Evolutionary conservation across 2,113 vertebrate genomes (phyloP).

Genomic region (Naja naja): DNA sequence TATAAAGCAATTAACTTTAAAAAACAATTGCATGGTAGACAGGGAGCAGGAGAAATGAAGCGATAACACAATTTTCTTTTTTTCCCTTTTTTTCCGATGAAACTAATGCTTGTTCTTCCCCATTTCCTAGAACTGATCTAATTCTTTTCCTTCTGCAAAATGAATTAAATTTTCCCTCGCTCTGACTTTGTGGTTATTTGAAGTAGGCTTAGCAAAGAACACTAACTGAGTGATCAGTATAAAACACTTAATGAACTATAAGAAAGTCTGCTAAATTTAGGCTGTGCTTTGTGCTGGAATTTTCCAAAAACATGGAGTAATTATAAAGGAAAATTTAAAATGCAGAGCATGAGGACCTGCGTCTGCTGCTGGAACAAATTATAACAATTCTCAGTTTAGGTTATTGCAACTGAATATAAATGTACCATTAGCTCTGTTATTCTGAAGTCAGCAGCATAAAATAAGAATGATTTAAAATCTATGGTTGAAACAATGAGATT

Average conservation of each 20-base stretch:
- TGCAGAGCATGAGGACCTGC: not conserved
- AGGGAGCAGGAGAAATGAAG: not conserved
- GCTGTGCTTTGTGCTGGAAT: not conserved
- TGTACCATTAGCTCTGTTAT: slow-evolving; percentile 9
- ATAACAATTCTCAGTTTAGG: not conserved
- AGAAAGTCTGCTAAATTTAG: not conserved
- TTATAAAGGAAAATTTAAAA: slow-evolving; percentile 8
- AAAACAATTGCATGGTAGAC: not conserved
- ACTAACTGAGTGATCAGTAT: not conserved
- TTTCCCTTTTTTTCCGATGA: not conserved
- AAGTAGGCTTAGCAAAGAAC: not conserved
- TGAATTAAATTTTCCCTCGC: not conserved
- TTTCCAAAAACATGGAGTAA: not conserved
- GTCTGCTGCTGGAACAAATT: slow-evolving; percentile 10
- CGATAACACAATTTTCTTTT: not conserved
- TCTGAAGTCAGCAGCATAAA: not conserved
- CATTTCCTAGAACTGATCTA: not conserved
- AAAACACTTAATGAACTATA: not conserved
- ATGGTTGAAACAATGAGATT: not conserved
- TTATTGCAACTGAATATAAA: slow-evolving; percentile 15
- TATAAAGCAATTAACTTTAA: not conserved
- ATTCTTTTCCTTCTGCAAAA: not conserved
- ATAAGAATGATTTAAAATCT: not conserved
- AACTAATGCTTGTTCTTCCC: not conserved
- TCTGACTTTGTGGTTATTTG: not conserved